Conservation (phyloP, 2,797 vertebrate genomes). For the Chelon auratus region DNA sequence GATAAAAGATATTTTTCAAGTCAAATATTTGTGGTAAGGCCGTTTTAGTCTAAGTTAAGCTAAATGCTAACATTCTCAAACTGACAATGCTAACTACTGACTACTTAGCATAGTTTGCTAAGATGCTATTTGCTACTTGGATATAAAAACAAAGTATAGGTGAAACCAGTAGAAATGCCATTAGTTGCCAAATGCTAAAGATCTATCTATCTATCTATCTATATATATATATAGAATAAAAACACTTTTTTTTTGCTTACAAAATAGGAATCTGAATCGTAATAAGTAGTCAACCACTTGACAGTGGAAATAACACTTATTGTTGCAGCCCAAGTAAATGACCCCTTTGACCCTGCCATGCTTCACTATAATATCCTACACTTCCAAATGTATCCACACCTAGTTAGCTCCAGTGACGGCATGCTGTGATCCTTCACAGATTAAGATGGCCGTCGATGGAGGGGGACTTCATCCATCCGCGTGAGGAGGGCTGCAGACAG, state of each 20-base stretch:
- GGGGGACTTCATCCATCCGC: conserved; percentile 31
- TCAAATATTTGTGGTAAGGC: neutral
- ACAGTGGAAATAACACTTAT: neutral
- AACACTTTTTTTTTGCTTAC: neutral
- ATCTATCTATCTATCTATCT: too few relatives aligned
- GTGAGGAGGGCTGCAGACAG: conserved; percentile 61
- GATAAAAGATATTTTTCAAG: neutral
- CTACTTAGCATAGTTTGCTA: too few relatives aligned
- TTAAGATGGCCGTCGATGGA: conserved; percentile 50
- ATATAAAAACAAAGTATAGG: neutral
- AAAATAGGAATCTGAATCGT: neutral
- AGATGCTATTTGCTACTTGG: neutral
- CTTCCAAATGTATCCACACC: neutral
- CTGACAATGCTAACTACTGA: too few relatives aligned
- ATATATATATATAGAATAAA: too few relatives aligned
- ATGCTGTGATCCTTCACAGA: conserved; percentile 19
- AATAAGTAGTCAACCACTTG: neutral
- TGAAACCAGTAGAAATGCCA: neutral
- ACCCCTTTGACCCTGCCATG: neutral
- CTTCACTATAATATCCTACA: neutral
- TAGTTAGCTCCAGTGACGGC: neutral
- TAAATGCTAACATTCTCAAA: neutral
- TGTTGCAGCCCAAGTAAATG: neutral
- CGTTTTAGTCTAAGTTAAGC: neutral
- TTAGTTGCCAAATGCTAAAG: neutral